Evolutionary conservation across 2,797 vertebrate genomes (phyloP).

Genomic region (Hybognathus amarus): DNA sequence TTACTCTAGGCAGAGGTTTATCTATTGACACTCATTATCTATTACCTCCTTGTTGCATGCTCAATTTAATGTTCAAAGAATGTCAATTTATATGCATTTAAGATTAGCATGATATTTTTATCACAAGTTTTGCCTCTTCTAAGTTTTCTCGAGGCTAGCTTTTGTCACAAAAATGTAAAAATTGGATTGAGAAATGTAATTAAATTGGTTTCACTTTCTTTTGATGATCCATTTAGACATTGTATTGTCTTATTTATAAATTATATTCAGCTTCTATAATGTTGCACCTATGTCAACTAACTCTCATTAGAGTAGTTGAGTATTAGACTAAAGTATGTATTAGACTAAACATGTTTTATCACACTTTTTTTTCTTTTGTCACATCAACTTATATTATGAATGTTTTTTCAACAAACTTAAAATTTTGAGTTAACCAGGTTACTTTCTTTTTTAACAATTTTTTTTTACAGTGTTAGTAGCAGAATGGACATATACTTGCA

Average conservation of each 20-base stretch:
- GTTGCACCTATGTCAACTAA: not conserved
- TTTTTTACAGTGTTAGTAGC: not conserved
- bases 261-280: too few relatives aligned
- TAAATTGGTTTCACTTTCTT: not conserved
- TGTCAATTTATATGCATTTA: not conserved
- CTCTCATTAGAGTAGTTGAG: not conserved
- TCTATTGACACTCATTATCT: not conserved
- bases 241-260: not conserved
- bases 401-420: too few relatives aligned
- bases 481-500: not conserved
- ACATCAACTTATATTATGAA: too few relatives aligned
- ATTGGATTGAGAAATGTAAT: not conserved
- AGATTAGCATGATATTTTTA: not conserved
- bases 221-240: not conserved
- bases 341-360: not conserved
- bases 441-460: too few relatives aligned
- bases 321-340: too few relatives aligned
- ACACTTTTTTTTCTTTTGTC: too few relatives aligned
- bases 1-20: not conserved
- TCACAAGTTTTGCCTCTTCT: not conserved
- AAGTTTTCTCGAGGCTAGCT: not conserved
- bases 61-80: not conserved
- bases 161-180: not conserved
- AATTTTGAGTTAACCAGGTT: too few relatives aligned
- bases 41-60: not conserved